A percentile compares a stretch with the other conserved stretches of the same genome.
Conservation (phyloP, 2,888 invertebrate species). For the Lasioglossum marginatum region DNA sequence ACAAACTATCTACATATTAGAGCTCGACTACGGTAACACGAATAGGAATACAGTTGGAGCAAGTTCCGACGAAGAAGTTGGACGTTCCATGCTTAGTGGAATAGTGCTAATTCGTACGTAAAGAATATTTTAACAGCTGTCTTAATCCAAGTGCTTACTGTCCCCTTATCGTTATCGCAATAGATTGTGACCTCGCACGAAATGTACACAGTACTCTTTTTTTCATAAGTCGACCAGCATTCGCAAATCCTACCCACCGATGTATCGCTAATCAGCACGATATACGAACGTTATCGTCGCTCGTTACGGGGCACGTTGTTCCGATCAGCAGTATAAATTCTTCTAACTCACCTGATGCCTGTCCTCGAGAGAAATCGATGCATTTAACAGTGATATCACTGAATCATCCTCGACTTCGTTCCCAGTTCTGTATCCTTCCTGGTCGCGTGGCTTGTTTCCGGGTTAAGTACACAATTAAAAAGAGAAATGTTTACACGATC, state of each 20-base stretch:
- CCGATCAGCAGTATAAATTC: slow-evolving; percentile 21
- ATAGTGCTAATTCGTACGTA: background rate
- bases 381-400: slow-evolving; percentile 61
- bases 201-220: background rate
- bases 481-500: slow-evolving; percentile 36
- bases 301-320: background rate
- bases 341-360: slow-evolving; percentile 63
- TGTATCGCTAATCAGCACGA: background rate
- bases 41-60: background rate
- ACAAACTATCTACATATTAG: background rate
- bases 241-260: background rate
- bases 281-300: slow-evolving; percentile 5
- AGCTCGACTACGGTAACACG: background rate
- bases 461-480: slow-evolving; percentile 23
- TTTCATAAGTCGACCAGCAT: background rate
- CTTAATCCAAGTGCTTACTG: background rate
- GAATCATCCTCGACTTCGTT: slow-evolving; percentile 55
- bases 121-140: slow-evolving; percentile 43
- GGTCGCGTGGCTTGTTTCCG: background rate
- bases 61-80: background rate
- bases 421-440: slow-evolving; percentile 20
- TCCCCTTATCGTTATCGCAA: slow-evolving; percentile 27
- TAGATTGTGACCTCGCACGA: background rate
- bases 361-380: slow-evolving; percentile 46
- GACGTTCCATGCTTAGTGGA: background rate